These are phyloP conservation scores for Lagenorhynchus albirostris DNA, from an alignment of 2,113 vertebrate genomes.

Conservation along the genomic window DNA sequence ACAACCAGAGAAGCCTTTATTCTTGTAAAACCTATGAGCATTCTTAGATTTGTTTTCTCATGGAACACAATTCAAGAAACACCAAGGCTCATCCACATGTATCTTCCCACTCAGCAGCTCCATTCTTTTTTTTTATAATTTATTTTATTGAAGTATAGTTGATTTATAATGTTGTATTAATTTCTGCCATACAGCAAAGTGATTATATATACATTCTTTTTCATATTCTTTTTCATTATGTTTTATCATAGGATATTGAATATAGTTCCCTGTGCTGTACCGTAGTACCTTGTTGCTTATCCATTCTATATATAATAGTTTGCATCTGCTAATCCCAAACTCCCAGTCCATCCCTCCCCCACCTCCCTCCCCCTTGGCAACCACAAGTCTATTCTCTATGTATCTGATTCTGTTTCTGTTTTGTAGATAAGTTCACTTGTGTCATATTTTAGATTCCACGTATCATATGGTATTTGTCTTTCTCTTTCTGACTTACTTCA, in stretches of 20 bases:
- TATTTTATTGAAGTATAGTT: neutral
- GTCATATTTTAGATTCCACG: neutral
- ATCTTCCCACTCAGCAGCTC: neutral
- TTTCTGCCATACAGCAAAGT: neutral
- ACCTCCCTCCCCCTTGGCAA: neutral
- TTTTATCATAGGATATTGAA: neutral
- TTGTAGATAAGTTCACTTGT: neutral
- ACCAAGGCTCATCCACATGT: neutral
- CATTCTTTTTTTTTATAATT: neutral
- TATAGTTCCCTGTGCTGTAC: no score
- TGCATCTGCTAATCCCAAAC: neutral
- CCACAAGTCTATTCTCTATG: neutral
- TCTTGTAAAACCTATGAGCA: neutral
- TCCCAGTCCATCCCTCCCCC: neutral
- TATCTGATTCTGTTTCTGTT: neutral
- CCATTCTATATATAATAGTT: neutral
- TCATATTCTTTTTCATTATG: neutral
- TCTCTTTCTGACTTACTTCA: neutral
- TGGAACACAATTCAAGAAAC: neutral
- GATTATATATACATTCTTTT: neutral
- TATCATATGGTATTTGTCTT: neutral
- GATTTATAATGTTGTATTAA: neutral
- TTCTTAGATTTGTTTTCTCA: neutral
- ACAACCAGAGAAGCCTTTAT: neutral
- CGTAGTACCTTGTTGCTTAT: neutral